These are phyloP conservation scores for Platysternon megacephalum DNA, from an alignment of 2,113 vertebrate genomes.

Conservation along the genomic window DNA sequence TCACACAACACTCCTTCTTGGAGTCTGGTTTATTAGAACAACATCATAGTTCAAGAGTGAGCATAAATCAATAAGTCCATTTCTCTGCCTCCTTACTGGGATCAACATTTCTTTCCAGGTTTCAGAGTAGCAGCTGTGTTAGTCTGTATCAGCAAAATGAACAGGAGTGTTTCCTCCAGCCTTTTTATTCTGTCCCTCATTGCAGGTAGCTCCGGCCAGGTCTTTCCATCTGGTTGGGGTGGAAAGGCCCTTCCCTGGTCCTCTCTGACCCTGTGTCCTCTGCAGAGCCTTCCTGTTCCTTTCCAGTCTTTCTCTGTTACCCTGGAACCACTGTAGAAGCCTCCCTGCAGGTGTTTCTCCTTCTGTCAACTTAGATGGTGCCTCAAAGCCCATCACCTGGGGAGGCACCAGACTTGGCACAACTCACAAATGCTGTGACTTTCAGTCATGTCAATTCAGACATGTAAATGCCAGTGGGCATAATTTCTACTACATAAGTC, in stretches of 20 bases:
- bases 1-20: not conserved
- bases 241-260: not conserved
- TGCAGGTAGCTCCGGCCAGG: not conserved
- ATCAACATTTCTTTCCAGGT: not conserved
- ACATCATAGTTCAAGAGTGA: not conserved
- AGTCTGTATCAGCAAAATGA: too few relatives aligned
- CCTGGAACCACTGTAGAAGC: not conserved
- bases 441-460: conserved; percentile 32
- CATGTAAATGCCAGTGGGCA: conserved; percentile 7
- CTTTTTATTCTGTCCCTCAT: not conserved
- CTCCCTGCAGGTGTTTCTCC: not conserved
- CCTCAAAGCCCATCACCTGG: not conserved
- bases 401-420: not conserved
- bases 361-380: not conserved
- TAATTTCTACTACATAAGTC: conserved; percentile 18
- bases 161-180: not conserved
- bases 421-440: not conserved
- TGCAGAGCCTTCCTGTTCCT: not conserved
- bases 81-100: not conserved
- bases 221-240: not conserved
- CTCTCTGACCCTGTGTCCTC: not conserved
- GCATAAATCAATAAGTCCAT: not conserved
- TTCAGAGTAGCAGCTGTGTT: too few relatives aligned
- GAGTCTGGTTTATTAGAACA: not conserved
- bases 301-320: not conserved